Base-by-base conservation (phyloP, 2,797 vertebrate species). In the Manis pentadactyla region DNA sequence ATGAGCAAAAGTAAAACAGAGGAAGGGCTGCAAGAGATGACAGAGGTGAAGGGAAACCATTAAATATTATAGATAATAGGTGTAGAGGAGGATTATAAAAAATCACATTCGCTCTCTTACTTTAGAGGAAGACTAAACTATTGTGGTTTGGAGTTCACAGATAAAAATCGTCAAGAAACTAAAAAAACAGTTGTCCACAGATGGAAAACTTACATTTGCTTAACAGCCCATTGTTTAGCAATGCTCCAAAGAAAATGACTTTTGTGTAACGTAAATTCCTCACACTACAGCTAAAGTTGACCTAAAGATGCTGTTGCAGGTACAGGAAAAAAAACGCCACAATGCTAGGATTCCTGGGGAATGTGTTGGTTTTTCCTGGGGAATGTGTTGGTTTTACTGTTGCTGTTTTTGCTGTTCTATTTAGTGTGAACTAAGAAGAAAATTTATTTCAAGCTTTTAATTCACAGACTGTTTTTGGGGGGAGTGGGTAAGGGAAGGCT, bases 191-290 rank as follows among this genome's bases (percentile, higher is more conserved):
- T 63, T 25, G 61, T 81, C 1, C 18, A 71, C 18, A 94, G 66
- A 82, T 87, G 64, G 73, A 88, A 90, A 66, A 61, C 46, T 90
- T 63, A 89, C 69, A 77, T 86, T 97, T 93, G 57, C 51, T 94
- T 90, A 97, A 90, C 92, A 83, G 90, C 19, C 71, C 34, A 92
- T 93, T 97, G 90, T 96, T 96, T 57, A 75, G 73, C 68, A 83
- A 68, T 37, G 73, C 31, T 94, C 34, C 81, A 93, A 97, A 96
- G 95, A 97, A 96, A 96, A 94, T 92, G 84, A 97, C 83, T 95
- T 96, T 95, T 97, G 55, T 97, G 63, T 90, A 90, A 94, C 57
- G 71, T 73, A 85, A 94, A 96, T 95, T 97, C 93, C 93, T 97
- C 73, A 85, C 7, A 17, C 55, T 63, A 21, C 10, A 63, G 93